Evolutionary conservation across 2,888 invertebrate genomes (phyloP), one percentile per base, ranked within the genome.

Genomic region (Melipona bicolor): DNA sequence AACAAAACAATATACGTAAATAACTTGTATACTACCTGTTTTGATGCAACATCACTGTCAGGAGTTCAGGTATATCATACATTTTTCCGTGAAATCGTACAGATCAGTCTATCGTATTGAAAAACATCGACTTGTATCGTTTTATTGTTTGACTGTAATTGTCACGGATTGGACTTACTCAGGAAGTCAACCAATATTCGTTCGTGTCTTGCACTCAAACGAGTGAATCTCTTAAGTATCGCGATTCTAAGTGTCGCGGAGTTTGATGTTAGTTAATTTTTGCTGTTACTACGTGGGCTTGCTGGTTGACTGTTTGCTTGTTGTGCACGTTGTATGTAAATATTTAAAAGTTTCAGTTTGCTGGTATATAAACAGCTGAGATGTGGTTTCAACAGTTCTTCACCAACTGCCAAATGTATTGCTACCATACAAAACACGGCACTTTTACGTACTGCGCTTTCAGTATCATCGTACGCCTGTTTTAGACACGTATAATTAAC

Each of bases 381-480:
- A 93, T 98, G 97, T 4, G 98, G 98, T 91, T 96, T 96, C 94
- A 99, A 96, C 61, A 96, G 96, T 49, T 97, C 97, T 93, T 98
- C 98, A 0, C 99, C 99, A 15, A 98, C 97, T 62, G 97, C 97
- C 93, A 97, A 96, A 92, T 99, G 98, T 91, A 99, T 96, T 69
- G 98, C 98, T 6, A 99, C 99, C 97, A 99, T 98, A 93, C 99
- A 99, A 95, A 99, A 99, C 27, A 99, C 98, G 19, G 98, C 98
- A 90, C 99, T 98, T 94, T 99, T 99, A 71, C 99, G 96, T 49
- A 99, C 98, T 88, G 98, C 97, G 77, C 98, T 98, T 95, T 99
- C 98, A 77, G 96, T 95, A 94, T 99, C 98, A 94, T 99, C 99
- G 77, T 99, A 98, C 86, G 98, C 96, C 97, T 98, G 95, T 43